phyloP scores from a whole-genome alignment of 2,797 vertebrate species.

The Peromyscus attwateri region DNA sequence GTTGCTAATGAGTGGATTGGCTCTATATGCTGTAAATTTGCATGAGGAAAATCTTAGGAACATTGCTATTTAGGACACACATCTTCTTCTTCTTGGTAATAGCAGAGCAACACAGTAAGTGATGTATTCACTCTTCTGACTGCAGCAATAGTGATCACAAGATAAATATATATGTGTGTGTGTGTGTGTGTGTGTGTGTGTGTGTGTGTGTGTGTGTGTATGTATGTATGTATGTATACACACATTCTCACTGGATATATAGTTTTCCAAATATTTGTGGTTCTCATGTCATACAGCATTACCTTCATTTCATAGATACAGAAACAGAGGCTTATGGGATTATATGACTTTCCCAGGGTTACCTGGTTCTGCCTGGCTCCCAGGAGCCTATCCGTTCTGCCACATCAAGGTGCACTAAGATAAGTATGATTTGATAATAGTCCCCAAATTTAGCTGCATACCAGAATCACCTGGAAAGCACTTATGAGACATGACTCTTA shows the following conservation, averaged over 20 bases:
- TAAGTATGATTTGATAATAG: not conserved
- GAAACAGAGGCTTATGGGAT: not conserved
- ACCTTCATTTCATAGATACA: not conserved
- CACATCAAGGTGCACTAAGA: not conserved
- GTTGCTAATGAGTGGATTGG: not conserved
- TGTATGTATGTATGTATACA: not conserved
- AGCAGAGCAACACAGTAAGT: not conserved
- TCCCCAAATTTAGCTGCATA: not conserved
- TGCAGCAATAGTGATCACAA: not conserved
- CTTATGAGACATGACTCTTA: not conserved
- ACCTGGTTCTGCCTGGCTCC: not conserved
- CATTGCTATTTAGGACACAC: not conserved
- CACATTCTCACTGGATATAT: not conserved
- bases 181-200: no score
- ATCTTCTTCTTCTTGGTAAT: not conserved
- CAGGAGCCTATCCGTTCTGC: not conserved
- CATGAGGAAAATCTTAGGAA: slow-evolving; percentile 45
- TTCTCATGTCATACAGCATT: not conserved
- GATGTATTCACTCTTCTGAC: not conserved
- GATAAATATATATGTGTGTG: not conserved
- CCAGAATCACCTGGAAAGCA: slow-evolving; percentile 7
- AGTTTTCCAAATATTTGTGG: not conserved
- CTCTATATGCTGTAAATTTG: slow-evolving; percentile 10
- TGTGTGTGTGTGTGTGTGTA: not conserved
- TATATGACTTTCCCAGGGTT: not conserved